A percentile compares a stretch with the other conserved stretches of the same genome.
Evolutionary conservation across 2,113 vertebrate species (phyloP).

Genomic region (Mobula hypostoma): DNA sequence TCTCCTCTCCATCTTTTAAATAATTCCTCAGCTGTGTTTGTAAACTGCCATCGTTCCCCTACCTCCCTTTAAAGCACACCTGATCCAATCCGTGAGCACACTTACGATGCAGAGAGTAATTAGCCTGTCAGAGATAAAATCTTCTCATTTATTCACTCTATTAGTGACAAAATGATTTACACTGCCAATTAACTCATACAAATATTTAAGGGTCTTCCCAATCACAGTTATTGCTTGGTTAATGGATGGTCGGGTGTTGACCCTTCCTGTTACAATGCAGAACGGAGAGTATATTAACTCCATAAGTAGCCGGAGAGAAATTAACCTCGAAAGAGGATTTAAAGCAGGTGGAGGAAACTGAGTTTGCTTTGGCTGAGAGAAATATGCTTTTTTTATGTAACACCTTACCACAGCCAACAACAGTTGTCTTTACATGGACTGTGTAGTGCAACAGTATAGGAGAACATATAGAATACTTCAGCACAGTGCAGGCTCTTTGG

Average conservation of each 20-base stretch:
- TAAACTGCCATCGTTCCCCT: too few species aligned
- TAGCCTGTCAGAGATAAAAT: conserved; percentile 17
- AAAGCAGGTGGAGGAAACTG: background rate
- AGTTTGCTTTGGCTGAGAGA: too few species aligned
- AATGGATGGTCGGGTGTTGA: conserved; percentile 13
- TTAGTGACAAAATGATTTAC: conserved; percentile 37
- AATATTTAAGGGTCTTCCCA: conserved; percentile 36
- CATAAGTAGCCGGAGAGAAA: background rate
- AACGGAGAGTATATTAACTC: background rate
- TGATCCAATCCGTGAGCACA: background rate
- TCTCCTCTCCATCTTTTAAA: background rate
- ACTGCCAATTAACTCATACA: conserved; percentile 22
- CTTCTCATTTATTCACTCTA: background rate
- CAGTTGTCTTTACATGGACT: too few species aligned
- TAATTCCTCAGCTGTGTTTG: background rate
- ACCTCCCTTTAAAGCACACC: background rate
- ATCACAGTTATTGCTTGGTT: conserved; percentile 36
- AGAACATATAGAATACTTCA: too few species aligned
- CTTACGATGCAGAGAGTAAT: background rate
- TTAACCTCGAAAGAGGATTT: background rate
- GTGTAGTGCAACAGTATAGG: too few species aligned
- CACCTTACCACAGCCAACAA: too few species aligned
- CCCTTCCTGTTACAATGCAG: background rate
- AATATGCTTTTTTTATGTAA: too few species aligned
- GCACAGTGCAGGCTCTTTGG: too few species aligned